phyloP scores from a whole-genome alignment of 2,113 vertebrate genomes.

The Mustela lutreola region DNA sequence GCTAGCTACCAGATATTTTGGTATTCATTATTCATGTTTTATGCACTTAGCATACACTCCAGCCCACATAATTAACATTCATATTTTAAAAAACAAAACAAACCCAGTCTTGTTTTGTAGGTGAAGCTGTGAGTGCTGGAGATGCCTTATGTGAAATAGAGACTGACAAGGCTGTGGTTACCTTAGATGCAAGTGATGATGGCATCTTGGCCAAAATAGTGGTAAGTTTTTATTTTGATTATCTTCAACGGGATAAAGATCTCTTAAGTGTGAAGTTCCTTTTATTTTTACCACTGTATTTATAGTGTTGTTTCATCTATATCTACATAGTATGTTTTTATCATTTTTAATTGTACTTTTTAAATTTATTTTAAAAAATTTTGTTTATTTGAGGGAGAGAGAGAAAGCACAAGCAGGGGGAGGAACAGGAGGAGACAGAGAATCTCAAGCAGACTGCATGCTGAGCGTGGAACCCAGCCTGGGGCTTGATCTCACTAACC shows the following conservation, averaged over 20 bases:
- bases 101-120: constrained; percentile 86
- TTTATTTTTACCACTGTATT: constrained; percentile 22
- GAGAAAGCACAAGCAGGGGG: not conserved
- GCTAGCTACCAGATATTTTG: not conserved
- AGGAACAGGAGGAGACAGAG: not conserved
- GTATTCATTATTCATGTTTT: not conserved
- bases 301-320: not conserved
- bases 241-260: not conserved
- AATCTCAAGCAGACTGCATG: not conserved
- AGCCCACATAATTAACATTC: not conserved
- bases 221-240: constrained; percentile 88
- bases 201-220: constrained; percentile 97
- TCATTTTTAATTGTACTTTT: not conserved
- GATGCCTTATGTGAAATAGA: constrained; percentile 98
- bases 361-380: not conserved
- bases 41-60: not conserved
- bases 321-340: constrained; percentile 19
- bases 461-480: not conserved
- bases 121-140: constrained; percentile 93
- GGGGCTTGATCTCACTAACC: not conserved
- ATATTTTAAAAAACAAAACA: constrained; percentile 20
- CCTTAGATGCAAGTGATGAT: constrained; percentile 96
- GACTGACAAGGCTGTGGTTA: constrained; percentile 98
- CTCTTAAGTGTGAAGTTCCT: not conserved
- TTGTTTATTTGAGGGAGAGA: not conserved